A percentile compares a stretch with the other conserved stretches of the same genome.
Conservation (phyloP, 2,888 invertebrate genomes). For the Eilema sororculum region DNA sequence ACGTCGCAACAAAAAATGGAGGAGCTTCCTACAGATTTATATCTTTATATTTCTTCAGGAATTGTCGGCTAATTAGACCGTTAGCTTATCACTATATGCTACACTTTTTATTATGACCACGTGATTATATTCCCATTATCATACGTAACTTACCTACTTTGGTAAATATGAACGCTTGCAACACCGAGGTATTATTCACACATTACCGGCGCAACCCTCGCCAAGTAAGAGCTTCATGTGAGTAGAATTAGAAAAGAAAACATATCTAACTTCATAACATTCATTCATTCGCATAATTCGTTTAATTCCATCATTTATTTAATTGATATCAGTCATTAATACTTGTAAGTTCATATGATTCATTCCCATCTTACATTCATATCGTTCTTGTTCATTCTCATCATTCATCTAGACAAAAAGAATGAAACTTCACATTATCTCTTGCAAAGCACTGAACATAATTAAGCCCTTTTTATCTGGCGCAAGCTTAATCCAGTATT, state of each 20-base stretch:
- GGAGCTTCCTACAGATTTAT: no score
- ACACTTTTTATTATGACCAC: background rate
- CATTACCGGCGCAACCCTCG: background rate
- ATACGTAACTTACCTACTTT: background rate
- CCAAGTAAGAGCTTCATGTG: background rate
- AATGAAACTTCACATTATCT: background rate
- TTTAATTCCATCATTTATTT: background rate
- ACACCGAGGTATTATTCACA: background rate
- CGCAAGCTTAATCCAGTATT: conserved; percentile 17
- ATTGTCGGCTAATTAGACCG: background rate
- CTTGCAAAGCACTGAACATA: background rate
- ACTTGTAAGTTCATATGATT: no score
- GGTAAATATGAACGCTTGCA: background rate
- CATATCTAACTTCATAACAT: background rate
- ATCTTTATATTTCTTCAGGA: no score
- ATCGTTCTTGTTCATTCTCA: background rate
- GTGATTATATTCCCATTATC: background rate
- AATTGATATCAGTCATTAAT: no score
- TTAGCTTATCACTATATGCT: background rate
- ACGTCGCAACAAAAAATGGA: no score
- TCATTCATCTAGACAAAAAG: background rate
- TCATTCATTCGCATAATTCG: background rate
- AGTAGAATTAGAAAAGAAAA: background rate
- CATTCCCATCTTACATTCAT: background rate
- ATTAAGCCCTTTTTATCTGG: background rate